These are phyloP conservation scores for Avahi laniger DNA, from an alignment of 2,797 vertebrate genomes.

Conservation along the genomic window DNA sequence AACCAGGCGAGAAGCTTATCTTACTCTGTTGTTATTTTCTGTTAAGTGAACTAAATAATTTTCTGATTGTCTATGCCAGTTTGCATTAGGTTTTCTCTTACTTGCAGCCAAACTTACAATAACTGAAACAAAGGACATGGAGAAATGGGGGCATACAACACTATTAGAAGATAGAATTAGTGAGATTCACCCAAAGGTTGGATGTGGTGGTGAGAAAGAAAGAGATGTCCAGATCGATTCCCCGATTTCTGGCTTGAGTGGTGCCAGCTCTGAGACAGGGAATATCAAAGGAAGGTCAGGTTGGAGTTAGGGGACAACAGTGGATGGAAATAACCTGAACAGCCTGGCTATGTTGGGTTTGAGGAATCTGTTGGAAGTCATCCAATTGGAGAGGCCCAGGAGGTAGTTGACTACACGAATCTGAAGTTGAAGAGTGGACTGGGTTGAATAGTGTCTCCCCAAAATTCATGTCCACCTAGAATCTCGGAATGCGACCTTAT, in stretches of 20 bases:
- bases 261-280: not conserved
- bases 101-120: not conserved
- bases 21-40: not conserved
- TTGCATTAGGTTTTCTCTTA: not conserved
- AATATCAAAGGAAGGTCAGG: not conserved
- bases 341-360: not conserved
- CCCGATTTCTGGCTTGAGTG: not conserved
- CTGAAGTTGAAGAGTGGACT: not conserved
- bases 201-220: not conserved
- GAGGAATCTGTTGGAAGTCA: not conserved
- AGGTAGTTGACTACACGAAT: not conserved
- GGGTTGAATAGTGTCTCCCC: not conserved
- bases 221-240: not conserved
- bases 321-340: not conserved
- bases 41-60: not conserved
- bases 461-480: not conserved
- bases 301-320: not conserved
- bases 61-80: conserved; percentile 12
- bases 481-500: not conserved
- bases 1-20: not conserved
- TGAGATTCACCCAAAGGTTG: not conserved
- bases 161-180: not conserved
- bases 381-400: not conserved
- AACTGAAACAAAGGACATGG: not conserved
- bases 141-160: not conserved